These are phyloP conservation scores for Quiscalus mexicanus DNA, from an alignment of 2,113 vertebrate species.

Conservation along the genomic window DNA sequence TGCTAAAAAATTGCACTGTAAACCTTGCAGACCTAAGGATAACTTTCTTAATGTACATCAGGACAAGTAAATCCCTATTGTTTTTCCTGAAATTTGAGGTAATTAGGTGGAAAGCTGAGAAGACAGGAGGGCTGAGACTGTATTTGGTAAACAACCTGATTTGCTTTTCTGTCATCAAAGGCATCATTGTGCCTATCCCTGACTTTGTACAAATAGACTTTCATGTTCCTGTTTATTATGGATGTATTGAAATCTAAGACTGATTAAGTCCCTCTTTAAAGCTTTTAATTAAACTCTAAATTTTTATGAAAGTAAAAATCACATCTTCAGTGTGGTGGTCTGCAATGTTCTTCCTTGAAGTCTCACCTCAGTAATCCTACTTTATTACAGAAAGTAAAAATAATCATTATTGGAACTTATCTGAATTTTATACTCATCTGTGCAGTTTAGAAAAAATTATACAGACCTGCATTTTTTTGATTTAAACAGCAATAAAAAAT, in stretches of 20 bases:
- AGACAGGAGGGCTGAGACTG: not conserved
- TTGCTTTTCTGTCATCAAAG: not conserved
- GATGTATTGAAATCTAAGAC: not conserved
- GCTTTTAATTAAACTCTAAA: not conserved
- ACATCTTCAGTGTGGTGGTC: not conserved
- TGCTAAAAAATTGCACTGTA: not conserved
- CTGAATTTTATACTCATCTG: not conserved
- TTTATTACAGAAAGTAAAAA: not conserved
- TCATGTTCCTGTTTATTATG: not conserved
- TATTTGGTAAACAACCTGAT: not conserved
- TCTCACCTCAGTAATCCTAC: not conserved
- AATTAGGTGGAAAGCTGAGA: not conserved
- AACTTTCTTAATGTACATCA: not conserved
- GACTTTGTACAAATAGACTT: not conserved
- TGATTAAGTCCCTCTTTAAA: not conserved
- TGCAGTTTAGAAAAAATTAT: not conserved
- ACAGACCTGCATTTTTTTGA: not conserved
- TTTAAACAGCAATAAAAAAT: slow-evolving; percentile 4
- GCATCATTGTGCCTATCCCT: not conserved
- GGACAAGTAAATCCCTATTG: not conserved
- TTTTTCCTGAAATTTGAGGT: not conserved
- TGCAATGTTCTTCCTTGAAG: not conserved
- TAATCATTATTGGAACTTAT: not conserved
- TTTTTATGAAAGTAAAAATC: not conserved
- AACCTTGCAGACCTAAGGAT: not conserved